A percentile compares a stretch with the other conserved stretches of the same genome.
Conservation (phyloP, 2,797 vertebrate species). For the Fistularia tabacaria region DNA sequence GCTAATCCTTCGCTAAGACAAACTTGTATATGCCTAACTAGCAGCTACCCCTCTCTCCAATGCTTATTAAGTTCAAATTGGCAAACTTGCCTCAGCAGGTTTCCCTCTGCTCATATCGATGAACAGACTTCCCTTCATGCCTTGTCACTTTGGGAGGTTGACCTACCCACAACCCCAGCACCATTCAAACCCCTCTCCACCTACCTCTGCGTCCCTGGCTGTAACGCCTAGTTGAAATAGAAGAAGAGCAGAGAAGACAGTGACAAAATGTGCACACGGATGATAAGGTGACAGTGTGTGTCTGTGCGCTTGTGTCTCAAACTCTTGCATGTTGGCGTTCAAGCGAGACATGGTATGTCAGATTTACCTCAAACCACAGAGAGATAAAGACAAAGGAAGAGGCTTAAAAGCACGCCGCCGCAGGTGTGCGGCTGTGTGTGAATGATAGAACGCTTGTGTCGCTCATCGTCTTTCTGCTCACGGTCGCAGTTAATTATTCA, state of each 20-base stretch:
- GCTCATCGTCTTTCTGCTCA: slow-evolving; percentile 70
- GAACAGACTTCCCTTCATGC: slow-evolving; percentile 16
- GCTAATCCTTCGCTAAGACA: slow-evolving; percentile 26
- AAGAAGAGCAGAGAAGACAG: slow-evolving; percentile 31
- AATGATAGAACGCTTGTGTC: slow-evolving; percentile 51
- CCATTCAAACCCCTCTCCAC: slow-evolving; percentile 3
- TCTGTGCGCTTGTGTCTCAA: slow-evolving; percentile 13
- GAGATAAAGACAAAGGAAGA: slow-evolving; percentile 23
- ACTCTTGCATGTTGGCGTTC: slow-evolving; percentile 18
- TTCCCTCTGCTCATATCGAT: slow-evolving; percentile 10
- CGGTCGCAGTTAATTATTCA: slow-evolving; percentile 73
- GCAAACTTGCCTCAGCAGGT: slow-evolving; percentile 3
- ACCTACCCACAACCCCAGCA: not conserved
- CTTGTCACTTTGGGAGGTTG: slow-evolving; percentile 23
- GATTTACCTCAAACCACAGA: slow-evolving; percentile 26
- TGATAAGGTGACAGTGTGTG: slow-evolving; percentile 23
- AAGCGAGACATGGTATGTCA: slow-evolving; percentile 29
- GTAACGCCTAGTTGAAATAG: slow-evolving; percentile 13
- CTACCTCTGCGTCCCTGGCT: slow-evolving; percentile 12
- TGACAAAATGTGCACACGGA: slow-evolving; percentile 26
- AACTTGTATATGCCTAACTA: slow-evolving; percentile 13
- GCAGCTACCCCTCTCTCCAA: not conserved
- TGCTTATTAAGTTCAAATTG: slow-evolving; percentile 10
- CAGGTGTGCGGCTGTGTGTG: slow-evolving; percentile 49
- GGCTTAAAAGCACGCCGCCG: slow-evolving; percentile 26